A percentile compares a stretch with the other conserved stretches of the same genome.
Conservation (phyloP, 2,113 vertebrate species). For the Mola mola region DNA sequence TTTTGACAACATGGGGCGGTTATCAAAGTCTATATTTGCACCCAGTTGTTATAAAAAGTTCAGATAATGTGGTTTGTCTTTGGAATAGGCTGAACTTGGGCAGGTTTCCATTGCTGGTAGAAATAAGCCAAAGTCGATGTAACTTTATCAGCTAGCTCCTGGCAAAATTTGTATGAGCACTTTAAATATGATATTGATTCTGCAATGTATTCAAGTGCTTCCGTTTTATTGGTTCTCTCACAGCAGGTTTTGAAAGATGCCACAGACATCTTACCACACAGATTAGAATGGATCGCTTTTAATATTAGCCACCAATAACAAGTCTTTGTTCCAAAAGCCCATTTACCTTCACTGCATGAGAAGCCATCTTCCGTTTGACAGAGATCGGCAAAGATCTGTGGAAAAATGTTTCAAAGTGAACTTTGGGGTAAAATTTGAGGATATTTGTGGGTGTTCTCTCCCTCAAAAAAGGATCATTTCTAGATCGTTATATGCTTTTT, state of each 20-base stretch:
- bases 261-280: conserved; percentile 50
- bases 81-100: no score
- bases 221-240: conserved; percentile 52
- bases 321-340: conserved; percentile 61
- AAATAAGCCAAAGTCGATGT: conserved; percentile 36
- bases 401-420: conserved; percentile 65
- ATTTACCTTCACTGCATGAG: conserved; percentile 57
- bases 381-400: no score
- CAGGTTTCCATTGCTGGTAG: conserved; percentile 17
- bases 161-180: conserved; percentile 55
- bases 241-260: conserved; percentile 59
- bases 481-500: conserved; percentile 49
- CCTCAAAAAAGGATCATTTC: conserved; percentile 44
- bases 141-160: conserved; percentile 40
- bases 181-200: conserved; percentile 72
- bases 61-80: conserved; percentile 13
- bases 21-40: conserved; percentile 9
- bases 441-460: conserved; percentile 35
- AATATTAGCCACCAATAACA: conserved; percentile 66
- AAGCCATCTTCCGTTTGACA: conserved; percentile 69
- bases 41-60: background rate
- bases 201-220: conserved; percentile 52
- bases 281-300: conserved; percentile 77
- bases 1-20: background rate
- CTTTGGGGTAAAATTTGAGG: conserved; percentile 27